phyloP scores from a whole-genome alignment of 2,888 invertebrate genomes.

The Achlya flavicornis region DNA sequence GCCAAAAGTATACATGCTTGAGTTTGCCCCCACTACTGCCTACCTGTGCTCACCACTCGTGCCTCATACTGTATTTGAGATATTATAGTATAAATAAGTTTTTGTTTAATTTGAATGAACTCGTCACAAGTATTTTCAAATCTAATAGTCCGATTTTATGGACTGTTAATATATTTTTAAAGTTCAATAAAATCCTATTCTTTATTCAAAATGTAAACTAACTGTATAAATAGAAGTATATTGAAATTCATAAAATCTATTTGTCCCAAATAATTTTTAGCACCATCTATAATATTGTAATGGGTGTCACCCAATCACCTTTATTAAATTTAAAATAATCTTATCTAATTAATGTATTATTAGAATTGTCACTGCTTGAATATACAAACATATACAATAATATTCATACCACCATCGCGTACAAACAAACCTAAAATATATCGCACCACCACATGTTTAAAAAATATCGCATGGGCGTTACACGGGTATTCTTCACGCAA shows the following conservation, averaged over 20 bases:
- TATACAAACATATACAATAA: slow-evolving; percentile 15
- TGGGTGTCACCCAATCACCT: slow-evolving; percentile 3
- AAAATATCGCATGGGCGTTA: too few relatives aligned
- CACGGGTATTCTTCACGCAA: slow-evolving; percentile 49
- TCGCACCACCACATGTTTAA: slow-evolving; percentile 58
- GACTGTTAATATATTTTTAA: not conserved
- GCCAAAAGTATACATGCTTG: too few relatives aligned
- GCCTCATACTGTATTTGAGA: too few relatives aligned
- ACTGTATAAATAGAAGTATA: slow-evolving; percentile 5
- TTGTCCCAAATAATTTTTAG: slow-evolving; percentile 2
- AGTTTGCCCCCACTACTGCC: too few relatives aligned
- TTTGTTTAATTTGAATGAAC: not conserved
- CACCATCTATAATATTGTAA: slow-evolving; percentile 5
- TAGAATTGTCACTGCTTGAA: slow-evolving; percentile 14
- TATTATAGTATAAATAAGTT: not conserved
- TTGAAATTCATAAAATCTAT: slow-evolving; percentile 1
- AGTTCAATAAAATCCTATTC: not conserved
- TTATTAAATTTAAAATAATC: slow-evolving; percentile 5
- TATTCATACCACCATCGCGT: slow-evolving; percentile 32
- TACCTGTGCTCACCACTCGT: too few relatives aligned
- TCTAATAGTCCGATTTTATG: not conserved
- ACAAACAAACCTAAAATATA: slow-evolving; percentile 59
- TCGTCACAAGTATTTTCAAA: not conserved
- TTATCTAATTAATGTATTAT: not conserved
- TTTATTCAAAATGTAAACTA: not conserved